Evolutionary conservation across 2,113 vertebrate species (phyloP), one percentile per base, ranked within the genome.

Genomic region (Mixornis gularis): DNA sequence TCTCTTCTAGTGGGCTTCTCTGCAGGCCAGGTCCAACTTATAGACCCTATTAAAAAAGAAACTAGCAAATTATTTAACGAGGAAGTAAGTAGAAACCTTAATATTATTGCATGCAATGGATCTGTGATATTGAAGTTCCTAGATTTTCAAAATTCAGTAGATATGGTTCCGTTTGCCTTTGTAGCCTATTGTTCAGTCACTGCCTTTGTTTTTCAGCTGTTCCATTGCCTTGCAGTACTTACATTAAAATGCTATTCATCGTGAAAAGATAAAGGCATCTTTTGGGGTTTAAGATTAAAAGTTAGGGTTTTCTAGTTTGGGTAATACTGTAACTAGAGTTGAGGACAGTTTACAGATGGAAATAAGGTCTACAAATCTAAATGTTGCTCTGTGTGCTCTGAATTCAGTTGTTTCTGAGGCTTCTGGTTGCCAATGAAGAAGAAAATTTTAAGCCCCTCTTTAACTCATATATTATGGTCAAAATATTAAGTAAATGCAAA

Each of bases 31-130:
- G 99, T 99, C 96, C 99, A 99, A 95, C 99, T 99, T 95, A 99
- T 99, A 97, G 99, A 99, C 96, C 99, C 99, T 62, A 99, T 99
- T 97, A 99, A 99, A 98, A 99, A 99, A 98, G 99, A 99, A 98
- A 99, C 99, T 96, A 99, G 99, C 98, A 99, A 99, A 97, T 98
- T 99, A 96, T 99, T 99, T 98, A 99, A 99, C 94, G 99, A 99
- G 97, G 99, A 99, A 98, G 99, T 99, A 97, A 98, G 99, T 98
- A 97, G 84, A 93, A 93, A 59, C 88, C 70, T 93, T 96, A 73
- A 91, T 59, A 6, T 55, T 86, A 43, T 93, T 95, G 86, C 96
- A 95, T 96, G 93, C 52, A 25, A 40, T 77, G 12, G 93, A 19
- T 72, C 49, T 82, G n/a, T 91, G 72, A 59, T 82, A 41, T 8